Evolutionary conservation across 2,888 invertebrate species (phyloP), one percentile per base, ranked within the genome.

Genomic region (Achlya flavicornis): DNA sequence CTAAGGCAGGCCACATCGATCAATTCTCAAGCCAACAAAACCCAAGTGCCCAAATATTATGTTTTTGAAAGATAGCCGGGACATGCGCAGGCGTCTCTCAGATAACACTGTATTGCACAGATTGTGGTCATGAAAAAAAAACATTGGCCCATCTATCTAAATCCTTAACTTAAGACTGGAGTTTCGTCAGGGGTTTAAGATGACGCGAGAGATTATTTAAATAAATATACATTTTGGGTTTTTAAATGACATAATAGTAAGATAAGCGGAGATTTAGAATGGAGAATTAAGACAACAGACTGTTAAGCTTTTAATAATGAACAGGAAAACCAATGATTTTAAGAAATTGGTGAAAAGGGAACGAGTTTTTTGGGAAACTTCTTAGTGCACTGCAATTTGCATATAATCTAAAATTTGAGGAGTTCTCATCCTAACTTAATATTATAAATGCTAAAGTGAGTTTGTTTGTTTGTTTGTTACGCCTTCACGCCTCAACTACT

Each of bases 41-140:
- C 71, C 76, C 75, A 77, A 85, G 80, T 81, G 79, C 79, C 85
- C 85, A 90, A 90, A 90, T 87, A 89, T 89, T 89, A 78, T 85
- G 84, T 73, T 83, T 81, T 78, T 73, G 70, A 77, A 67, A 85
- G 83, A 85, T 83, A 85, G 73, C 71, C 63, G 75, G 72, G 77
- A 81, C 78, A 77, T 73, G 77, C 77, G 72, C 80, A 78, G 77
- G 75, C 81, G 75, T 72, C 69, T 58, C 57, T 61, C 63, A 80
- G 88, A 89, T 88, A 87, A 87, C 67, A 69, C 73, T 69, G 53
- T 74, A 75, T 73, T 74, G 80, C 75, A 73, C 75, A 83, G 84
- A 86, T 84, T 83, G 81, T 76, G 66, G 68, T 66, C 64, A 68
- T 76, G 67, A 77, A 83, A 85, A 86, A 83, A 80, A 53, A 53